phyloP scores from a whole-genome alignment of 2,888 invertebrate genomes.

The Phortica magna region DNA sequence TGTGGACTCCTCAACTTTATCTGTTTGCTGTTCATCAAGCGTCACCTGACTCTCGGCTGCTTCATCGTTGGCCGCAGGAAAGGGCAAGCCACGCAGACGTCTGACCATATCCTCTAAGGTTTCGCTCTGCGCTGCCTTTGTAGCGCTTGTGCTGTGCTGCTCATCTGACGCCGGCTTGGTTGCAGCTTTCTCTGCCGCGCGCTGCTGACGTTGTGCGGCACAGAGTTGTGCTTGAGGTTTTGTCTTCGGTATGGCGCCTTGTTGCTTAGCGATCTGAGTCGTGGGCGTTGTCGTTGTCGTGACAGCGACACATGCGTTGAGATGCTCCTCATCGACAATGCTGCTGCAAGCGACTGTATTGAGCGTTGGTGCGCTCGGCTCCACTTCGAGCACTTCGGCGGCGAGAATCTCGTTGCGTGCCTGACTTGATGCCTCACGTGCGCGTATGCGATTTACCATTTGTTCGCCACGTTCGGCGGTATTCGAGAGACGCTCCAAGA shows the following conservation, averaged over 20 bases:
- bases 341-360: slow-evolving; percentile 65
- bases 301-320: slow-evolving; percentile 64
- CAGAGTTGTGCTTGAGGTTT: slow-evolving; percentile 57
- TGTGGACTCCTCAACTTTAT: not conserved
- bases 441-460: slow-evolving; percentile 73
- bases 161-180: slow-evolving; percentile 28
- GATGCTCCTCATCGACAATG: slow-evolving; percentile 63
- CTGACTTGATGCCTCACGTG: slow-evolving; percentile 62
- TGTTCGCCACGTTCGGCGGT: slow-evolving; percentile 72
- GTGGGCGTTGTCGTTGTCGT: slow-evolving; percentile 71
- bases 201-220: slow-evolving; percentile 59
- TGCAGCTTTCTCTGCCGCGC: slow-evolving; percentile 48
- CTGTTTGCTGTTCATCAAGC: not conserved
- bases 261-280: slow-evolving; percentile 65
- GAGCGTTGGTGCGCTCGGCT: slow-evolving; percentile 48
- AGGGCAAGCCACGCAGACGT: slow-evolving; percentile 70
- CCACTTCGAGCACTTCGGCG: slow-evolving; percentile 48
- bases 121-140: slow-evolving; percentile 40
- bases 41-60: not conserved
- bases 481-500: slow-evolving; percentile 79
- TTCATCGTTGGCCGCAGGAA: slow-evolving; percentile 52
- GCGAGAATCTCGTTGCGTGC: slow-evolving; percentile 46
- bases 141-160: slow-evolving; percentile 39
- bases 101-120: slow-evolving; percentile 72
- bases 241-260: slow-evolving; percentile 56